phyloP scores from a whole-genome alignment of 2,888 invertebrate genomes.

The Limnephilus rhombicus region DNA sequence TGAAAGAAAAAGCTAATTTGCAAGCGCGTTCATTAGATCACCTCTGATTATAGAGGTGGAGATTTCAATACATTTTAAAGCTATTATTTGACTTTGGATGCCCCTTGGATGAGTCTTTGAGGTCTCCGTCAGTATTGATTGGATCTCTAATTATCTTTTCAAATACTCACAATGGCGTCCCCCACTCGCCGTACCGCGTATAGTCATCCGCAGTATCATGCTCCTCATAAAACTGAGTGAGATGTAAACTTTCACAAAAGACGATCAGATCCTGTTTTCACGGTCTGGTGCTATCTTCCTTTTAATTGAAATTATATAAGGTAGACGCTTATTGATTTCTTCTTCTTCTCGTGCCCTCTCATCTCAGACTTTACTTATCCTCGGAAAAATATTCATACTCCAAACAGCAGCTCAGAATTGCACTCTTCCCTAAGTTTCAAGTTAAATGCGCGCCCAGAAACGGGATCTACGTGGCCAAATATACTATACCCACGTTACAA shows the following conservation, averaged over 20 bases:
- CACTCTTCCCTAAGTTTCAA: too few species aligned
- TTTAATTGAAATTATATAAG: not conserved
- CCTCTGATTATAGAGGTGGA: slow-evolving; percentile 4
- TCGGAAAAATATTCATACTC: too few species aligned
- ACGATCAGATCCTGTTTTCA: not conserved
- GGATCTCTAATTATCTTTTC: slow-evolving; percentile 5
- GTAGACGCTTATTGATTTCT: too few species aligned
- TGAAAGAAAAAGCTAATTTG: not conserved
- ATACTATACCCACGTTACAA: too few species aligned
- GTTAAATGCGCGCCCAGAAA: too few species aligned
- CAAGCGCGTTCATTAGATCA: slow-evolving; percentile 8
- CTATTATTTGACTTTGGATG: not conserved
- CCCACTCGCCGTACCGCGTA: not conserved
- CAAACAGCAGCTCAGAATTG: too few species aligned
- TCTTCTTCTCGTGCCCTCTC: too few species aligned
- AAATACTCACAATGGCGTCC: not conserved
- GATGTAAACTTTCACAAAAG: not conserved
- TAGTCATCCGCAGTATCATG: not conserved
- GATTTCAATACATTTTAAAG: slow-evolving; percentile 15
- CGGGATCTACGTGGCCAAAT: too few species aligned
- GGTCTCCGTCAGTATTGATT: slow-evolving; percentile 14
- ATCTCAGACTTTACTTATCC: too few species aligned
- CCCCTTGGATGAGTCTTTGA: slow-evolving; percentile 10
- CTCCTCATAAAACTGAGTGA: not conserved
- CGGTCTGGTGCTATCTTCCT: not conserved